A percentile compares a stretch with the other conserved stretches of the same genome.
Conservation (phyloP, 2,888 invertebrate species). For the Caenorhabditis sp. region DNA sequence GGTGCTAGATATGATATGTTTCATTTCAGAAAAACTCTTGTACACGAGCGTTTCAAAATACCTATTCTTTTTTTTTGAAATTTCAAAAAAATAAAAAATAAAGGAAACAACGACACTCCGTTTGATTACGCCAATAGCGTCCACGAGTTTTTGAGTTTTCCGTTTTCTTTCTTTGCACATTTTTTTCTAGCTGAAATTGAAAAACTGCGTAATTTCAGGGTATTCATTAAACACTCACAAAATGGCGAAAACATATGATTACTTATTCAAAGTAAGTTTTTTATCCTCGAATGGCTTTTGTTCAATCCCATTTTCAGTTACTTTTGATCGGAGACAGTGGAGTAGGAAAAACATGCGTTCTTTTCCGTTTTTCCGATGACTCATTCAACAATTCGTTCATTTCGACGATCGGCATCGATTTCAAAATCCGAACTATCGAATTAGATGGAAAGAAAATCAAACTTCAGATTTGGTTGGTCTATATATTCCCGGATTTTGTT, state of each 20-base stretch:
- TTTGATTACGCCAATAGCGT: conserved; percentile 5
- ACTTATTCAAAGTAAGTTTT: conserved; percentile 48
- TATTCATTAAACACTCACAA: neutral
- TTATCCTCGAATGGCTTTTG: no score
- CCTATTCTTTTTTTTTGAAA: neutral
- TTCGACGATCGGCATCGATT: conserved; percentile 73
- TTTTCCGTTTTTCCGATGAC: conserved; percentile 77
- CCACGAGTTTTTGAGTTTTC: neutral
- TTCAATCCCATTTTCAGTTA: no score
- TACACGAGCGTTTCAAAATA: no score
- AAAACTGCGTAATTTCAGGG: conserved; percentile 19
- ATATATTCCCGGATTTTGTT: neutral
- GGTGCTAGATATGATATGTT: no score
- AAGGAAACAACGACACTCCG: conserved; percentile 30
- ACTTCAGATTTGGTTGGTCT: conserved; percentile 72
- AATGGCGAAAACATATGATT: conserved; percentile 58
- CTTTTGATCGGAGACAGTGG: conserved; percentile 60
- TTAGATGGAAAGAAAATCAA: conserved; percentile 76
- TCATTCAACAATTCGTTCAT: conserved; percentile 77
- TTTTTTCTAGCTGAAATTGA: neutral
- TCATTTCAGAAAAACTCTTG: no score
- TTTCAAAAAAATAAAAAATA: conserved; percentile 9
- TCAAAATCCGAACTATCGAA: conserved; percentile 76
- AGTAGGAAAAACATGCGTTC: conserved; percentile 74
- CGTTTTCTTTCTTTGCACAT: neutral